Base-by-base conservation (phyloP, 1,140 invertebrate species). In the Zaprionus inermis region DNA sequence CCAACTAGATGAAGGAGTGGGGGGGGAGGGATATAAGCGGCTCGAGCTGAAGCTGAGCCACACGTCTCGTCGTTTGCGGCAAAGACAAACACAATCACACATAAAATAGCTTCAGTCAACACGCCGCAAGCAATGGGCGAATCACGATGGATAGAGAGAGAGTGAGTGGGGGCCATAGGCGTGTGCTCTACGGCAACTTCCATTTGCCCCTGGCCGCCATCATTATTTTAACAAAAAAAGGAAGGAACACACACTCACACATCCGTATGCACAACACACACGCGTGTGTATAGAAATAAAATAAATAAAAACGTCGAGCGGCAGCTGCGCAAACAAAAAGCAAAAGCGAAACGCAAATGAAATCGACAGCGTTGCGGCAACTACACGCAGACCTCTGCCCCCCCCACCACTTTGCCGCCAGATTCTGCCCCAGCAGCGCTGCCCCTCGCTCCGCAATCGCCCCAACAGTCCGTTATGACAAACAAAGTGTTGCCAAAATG, bases 11-110 rank as follows among this genome's bases (percentile, higher is more conserved):
- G 14, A 16, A 32, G 0, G 22, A 20, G 67, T 20, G 36, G 38
- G 16, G 18, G 20, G 60, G 20, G 44, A 30, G 58, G 52, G n/a
- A n/a, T n/a, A 60, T 60, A 60, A 60, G 38, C 58, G 58, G 58
- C 36, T 41, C 52, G 20, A 44, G 38, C 52, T 32, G 24, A 10
- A 5, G 28, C 52, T 28, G 52, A 24, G 49, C 22, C 49, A 24
- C 49, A 51, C 38, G 38, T 16, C 38, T 41, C 38, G 49, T 44
- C 38, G n/a, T 58, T 58, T 81, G 73, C 60, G 79, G 79, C 73
- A 77, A 81, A 81, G 78, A 81, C 79, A 81, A 81, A 81, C 79
- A 78, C 76, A 81, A 80, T 76, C 79, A 60, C 56, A 52, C 78
- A 81, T 81, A 72, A 72, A 81, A 81, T 67, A 76, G 68, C 68